Conservation (phyloP, 2,113 vertebrate species). For the Calonectris borealis region DNA sequence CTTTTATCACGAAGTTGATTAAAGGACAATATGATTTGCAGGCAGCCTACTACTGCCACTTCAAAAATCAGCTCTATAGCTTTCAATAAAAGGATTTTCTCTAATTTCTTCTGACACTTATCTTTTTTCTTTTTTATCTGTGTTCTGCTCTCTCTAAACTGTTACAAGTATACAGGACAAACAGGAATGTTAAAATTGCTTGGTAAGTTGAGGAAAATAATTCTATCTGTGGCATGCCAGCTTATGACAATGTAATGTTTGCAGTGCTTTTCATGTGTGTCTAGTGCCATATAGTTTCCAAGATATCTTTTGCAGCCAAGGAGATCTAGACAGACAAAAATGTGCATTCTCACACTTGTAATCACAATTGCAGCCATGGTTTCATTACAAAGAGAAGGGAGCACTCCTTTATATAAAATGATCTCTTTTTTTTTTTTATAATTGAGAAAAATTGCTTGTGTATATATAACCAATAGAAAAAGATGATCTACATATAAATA, state of each 20-base stretch:
- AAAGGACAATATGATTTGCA: background rate
- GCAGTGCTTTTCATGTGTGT: slow-evolving; percentile 23
- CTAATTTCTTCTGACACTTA: slow-evolving; percentile 62
- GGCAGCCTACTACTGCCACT: background rate
- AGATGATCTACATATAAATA: background rate
- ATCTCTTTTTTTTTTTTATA: background rate
- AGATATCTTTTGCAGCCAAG: background rate
- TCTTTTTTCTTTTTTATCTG: slow-evolving; percentile 49
- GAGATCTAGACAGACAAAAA: background rate
- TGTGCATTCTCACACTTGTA: background rate
- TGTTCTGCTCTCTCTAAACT: slow-evolving; percentile 64
- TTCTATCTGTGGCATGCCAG: slow-evolving; percentile 50
- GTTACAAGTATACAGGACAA: slow-evolving; percentile 76
- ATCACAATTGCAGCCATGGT: background rate
- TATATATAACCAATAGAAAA: background rate
- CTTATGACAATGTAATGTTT: slow-evolving; percentile 21
- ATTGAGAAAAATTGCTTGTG: background rate
- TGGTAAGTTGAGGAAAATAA: slow-evolving; percentile 70
- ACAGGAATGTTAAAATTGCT: slow-evolving; percentile 64
- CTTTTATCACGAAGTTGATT: background rate
- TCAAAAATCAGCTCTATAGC: background rate
- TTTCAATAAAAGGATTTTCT: background rate
- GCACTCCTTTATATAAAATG: background rate
- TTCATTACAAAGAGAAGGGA: background rate
- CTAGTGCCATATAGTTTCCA: background rate